Percentiles rank a stretch among this genome's conserved stretches.
Evolutionary conservation across 2,888 invertebrate species (phyloP).

Genomic region (Latheticus oryzae): DNA sequence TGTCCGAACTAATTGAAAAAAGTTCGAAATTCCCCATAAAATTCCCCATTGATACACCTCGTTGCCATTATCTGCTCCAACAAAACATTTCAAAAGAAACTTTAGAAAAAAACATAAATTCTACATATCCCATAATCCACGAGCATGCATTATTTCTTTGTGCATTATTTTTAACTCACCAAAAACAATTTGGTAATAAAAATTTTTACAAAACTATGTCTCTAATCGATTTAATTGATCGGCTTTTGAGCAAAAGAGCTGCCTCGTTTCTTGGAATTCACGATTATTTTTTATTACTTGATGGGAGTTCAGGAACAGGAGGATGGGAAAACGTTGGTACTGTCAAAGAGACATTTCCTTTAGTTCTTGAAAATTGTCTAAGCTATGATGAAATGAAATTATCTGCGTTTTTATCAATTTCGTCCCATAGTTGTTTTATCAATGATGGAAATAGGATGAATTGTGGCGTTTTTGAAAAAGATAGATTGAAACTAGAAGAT

Average conservation of each 20-base stretch:
- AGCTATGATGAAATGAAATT: slow-evolving; percentile 76
- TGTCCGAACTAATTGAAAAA: too few species aligned
- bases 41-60: slow-evolving; percentile 21
- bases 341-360: slow-evolving; percentile 67
- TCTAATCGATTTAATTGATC: slow-evolving; percentile 69
- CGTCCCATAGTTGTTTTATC: slow-evolving; percentile 71
- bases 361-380: slow-evolving; percentile 69
- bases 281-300: slow-evolving; percentile 69
- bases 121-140: slow-evolving; percentile 74
- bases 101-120: slow-evolving; percentile 62
- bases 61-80: slow-evolving; percentile 4
- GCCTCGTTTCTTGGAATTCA: slow-evolving; percentile 66
- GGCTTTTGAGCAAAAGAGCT: slow-evolving; percentile 70
- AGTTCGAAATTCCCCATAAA: slow-evolving; percentile 8
- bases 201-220: slow-evolving; percentile 71
- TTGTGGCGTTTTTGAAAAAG: slow-evolving; percentile 67
- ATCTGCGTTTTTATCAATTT: slow-evolving; percentile 70
- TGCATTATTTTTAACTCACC: slow-evolving; percentile 74
- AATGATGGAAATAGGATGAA: slow-evolving; percentile 70
- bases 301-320: slow-evolving; percentile 66
- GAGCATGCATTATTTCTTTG: slow-evolving; percentile 73
- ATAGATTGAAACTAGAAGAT: slow-evolving; percentile 62
- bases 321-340: slow-evolving; percentile 73
- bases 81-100: slow-evolving; percentile 13
- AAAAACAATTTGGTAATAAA: slow-evolving; percentile 60